Evolutionary conservation across 2,888 invertebrate species (phyloP).

Genomic region (Stomorhina lunata): DNA sequence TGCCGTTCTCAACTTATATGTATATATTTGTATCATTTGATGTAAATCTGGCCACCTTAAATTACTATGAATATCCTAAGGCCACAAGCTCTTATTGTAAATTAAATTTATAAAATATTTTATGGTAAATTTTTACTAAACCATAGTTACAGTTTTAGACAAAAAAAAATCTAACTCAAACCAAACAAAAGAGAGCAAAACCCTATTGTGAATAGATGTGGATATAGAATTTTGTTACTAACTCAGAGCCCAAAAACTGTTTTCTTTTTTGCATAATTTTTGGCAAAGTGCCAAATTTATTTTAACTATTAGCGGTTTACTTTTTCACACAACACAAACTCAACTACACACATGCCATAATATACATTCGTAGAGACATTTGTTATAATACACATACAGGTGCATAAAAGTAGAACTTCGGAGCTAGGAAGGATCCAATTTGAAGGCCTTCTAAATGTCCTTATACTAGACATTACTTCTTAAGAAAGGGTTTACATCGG

Average conservation of each 20-base stretch:
- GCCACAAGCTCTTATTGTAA: constrained; percentile 25
- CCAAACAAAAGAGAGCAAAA: constrained; percentile 5
- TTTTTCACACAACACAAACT: constrained; percentile 32
- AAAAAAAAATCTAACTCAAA: constrained; percentile 8
- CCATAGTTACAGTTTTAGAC: constrained; percentile 51
- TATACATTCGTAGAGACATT: background rate
- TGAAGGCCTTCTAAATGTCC: too few species aligned
- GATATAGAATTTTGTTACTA: constrained; percentile 42
- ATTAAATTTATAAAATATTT: constrained; percentile 59
- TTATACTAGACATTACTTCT: too few species aligned
- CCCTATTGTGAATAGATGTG: constrained; percentile 23
- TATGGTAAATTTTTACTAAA: constrained; percentile 53
- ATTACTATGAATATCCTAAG: constrained; percentile 14
- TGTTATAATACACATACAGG: constrained; percentile 33
- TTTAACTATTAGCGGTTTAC: constrained; percentile 60
- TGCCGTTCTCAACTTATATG: too few species aligned
- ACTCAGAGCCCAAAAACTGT: background rate
- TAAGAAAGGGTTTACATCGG: too few species aligned
- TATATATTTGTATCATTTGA: too few species aligned
- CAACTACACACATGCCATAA: background rate
- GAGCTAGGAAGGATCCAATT: too few species aligned
- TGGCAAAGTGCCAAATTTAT: constrained; percentile 59
- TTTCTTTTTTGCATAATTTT: constrained; percentile 45
- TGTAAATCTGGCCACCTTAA: constrained; percentile 25
- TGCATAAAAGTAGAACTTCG: constrained; percentile 17